phyloP scores from a whole-genome alignment of 2,113 vertebrate species.

The Pongo abelii region DNA sequence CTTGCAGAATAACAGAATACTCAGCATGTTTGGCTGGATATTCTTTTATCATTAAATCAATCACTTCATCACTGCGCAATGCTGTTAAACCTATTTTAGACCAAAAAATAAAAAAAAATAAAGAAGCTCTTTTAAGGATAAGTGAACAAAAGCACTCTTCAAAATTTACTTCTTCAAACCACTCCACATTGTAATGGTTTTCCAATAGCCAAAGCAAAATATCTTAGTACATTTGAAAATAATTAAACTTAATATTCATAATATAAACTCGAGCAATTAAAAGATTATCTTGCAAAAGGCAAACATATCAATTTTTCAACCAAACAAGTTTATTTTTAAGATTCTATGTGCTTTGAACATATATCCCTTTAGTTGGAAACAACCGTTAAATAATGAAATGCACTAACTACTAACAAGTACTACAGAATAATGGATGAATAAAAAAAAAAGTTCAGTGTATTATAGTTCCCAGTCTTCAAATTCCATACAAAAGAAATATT shows the following conservation, averaged over 20 bases:
- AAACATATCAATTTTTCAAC: background rate
- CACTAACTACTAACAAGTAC: background rate
- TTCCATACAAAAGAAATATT: background rate
- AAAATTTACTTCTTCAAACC: background rate
- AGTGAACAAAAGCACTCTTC: background rate
- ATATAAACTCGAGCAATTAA: background rate
- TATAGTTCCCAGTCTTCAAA: background rate
- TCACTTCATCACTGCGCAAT: slow-evolving; percentile 97
- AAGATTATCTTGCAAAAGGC: background rate
- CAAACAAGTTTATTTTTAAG: background rate
- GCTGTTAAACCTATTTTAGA: slow-evolving; percentile 92
- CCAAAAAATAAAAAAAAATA: slow-evolving; percentile 22
- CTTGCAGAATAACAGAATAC: slow-evolving; percentile 97
- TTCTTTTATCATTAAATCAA: slow-evolving; percentile 99
- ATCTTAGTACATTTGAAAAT: background rate
- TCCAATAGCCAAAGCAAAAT: background rate
- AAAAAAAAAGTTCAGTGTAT: background rate
- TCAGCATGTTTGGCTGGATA: slow-evolving; percentile 97
- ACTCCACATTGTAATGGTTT: background rate
- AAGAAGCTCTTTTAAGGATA: background rate
- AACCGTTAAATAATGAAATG: background rate
- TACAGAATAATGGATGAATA: fast-evolving
- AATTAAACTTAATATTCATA: background rate
- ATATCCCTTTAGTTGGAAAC: background rate
- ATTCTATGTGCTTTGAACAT: background rate